Evolutionary conservation across 2,888 invertebrate species (phyloP).

Genomic region (Liodrosophila aerea): DNA sequence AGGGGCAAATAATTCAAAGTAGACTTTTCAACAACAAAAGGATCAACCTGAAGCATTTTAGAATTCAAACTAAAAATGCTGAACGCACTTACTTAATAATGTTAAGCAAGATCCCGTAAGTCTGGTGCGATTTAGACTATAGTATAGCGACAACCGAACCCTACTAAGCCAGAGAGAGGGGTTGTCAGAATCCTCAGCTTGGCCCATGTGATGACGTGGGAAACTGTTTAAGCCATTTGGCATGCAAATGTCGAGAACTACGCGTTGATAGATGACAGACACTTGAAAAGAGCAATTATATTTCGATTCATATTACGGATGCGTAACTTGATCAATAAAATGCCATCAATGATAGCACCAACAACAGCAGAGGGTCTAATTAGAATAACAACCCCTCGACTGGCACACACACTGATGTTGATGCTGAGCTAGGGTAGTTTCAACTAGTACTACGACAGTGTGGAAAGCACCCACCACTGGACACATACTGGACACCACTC

Average conservation of each 20-base stretch:
- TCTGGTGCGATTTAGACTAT: constrained; percentile 70
- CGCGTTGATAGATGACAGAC: constrained; percentile 62
- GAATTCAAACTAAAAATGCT: constrained; percentile 57
- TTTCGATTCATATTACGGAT: constrained; percentile 74
- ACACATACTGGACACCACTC: constrained; percentile 27
- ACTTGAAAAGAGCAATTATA: constrained; percentile 74
- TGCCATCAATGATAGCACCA: constrained; percentile 62
- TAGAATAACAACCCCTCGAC: constrained; percentile 64
- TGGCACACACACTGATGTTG: constrained; percentile 26
- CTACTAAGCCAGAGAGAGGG: constrained; percentile 18
- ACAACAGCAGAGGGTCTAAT: constrained; percentile 58
- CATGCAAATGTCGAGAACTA: constrained; percentile 25
- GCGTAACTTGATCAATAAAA: constrained; percentile 75
- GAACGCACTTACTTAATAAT: constrained; percentile 58
- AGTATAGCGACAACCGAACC: constrained; percentile 58
- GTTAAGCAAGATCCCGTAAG: constrained; percentile 75
- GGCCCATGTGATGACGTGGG: constrained; percentile 32
- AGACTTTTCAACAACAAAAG: constrained; percentile 65
- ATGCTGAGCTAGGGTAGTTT: constrained; percentile 20
- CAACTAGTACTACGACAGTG: constrained; percentile 23
- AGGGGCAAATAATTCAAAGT: constrained; percentile 61
- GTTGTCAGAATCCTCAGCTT: constrained; percentile 26
- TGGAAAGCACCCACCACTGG: constrained; percentile 41
- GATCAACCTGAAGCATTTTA: constrained; percentile 43
- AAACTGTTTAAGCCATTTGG: constrained; percentile 13